A percentile compares a stretch with the other conserved stretches of the same genome.
Conservation (phyloP, 2,888 invertebrate species). For the Diaprepes abbreviatus region DNA sequence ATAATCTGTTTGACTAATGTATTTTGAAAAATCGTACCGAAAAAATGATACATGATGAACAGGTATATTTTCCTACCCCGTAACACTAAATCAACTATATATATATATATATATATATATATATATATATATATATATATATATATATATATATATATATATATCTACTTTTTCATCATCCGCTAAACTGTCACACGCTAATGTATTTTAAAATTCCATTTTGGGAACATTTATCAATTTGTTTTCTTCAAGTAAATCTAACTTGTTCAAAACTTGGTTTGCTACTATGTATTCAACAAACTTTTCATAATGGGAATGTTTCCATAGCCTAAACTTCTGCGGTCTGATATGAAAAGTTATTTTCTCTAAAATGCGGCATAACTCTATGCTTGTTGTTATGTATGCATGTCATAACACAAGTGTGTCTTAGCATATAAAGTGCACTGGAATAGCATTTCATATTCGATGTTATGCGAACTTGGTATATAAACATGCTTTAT, state of each 20-base stretch:
- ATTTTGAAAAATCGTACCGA: too few species aligned
- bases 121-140: too few species aligned
- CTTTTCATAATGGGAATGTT: slow-evolving; percentile 22
- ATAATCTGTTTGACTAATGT: too few species aligned
- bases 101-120: too few species aligned
- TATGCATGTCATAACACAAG: slow-evolving; percentile 25
- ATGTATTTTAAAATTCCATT: background rate
- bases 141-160: too few species aligned
- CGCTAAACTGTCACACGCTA: too few species aligned
- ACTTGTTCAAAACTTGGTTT: slow-evolving; percentile 28
- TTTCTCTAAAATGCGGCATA: slow-evolving; percentile 4
- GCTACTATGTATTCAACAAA: slow-evolving; percentile 19
- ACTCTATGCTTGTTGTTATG: slow-evolving; percentile 2
- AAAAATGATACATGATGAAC: too few species aligned
- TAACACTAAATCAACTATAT: too few species aligned
- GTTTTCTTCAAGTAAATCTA: slow-evolving; percentile 29
- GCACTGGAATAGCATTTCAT: slow-evolving; percentile 4
- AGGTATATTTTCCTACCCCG: too few species aligned
- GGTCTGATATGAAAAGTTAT: slow-evolving; percentile 36
- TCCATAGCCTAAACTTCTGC: slow-evolving; percentile 17
- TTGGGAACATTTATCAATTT: slow-evolving; percentile 27
- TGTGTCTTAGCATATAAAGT: slow-evolving; percentile 40
- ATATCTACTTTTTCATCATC: too few species aligned
- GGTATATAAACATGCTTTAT: too few species aligned
- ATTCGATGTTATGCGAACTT: too few species aligned